Evolutionary conservation across 2,888 invertebrate species (phyloP).

Genomic region (Drosophila paracracens): DNA sequence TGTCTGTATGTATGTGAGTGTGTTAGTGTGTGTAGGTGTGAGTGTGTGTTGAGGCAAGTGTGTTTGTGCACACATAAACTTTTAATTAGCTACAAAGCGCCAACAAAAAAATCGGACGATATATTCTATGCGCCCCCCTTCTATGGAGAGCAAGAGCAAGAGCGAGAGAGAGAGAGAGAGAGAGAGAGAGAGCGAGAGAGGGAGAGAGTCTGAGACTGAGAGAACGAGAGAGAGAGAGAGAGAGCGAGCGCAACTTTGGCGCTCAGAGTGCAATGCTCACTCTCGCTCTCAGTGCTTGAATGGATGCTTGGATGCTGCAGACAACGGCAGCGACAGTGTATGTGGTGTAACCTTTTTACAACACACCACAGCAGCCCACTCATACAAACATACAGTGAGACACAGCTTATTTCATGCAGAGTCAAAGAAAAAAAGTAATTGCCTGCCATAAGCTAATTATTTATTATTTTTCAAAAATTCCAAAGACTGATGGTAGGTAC

Average conservation of each 20-base stretch:
- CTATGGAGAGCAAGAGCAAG: conserved; percentile 8
- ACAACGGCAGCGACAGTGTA: conserved; percentile 8
- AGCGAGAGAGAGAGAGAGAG: conserved; percentile 7
- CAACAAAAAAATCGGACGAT: conserved; percentile 61
- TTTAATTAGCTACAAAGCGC: conserved; percentile 80
- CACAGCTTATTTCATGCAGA: too few species aligned
- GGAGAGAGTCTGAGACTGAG: neutral
- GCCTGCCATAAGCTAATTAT: too few species aligned
- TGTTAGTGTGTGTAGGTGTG: conserved; percentile 16
- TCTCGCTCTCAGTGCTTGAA: conserved; percentile 9
- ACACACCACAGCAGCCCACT: conserved; percentile 60
- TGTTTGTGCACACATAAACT: conserved; percentile 66
- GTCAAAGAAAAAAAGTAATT: too few species aligned
- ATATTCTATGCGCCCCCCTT: conserved; percentile 40
- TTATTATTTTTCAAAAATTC: too few species aligned
- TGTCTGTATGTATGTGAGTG: conserved; percentile 24
- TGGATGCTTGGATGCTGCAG: conserved; percentile 14
- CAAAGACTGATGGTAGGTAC: too few species aligned
- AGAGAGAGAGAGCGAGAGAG: conserved; percentile 2
- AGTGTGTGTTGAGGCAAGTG: conserved; percentile 24
- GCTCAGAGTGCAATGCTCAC: neutral
- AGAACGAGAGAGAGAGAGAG: conserved; percentile 3
- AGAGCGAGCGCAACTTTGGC: neutral
- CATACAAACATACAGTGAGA: too few species aligned
- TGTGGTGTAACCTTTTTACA: conserved; percentile 68